Evolutionary conservation across 2,113 vertebrate genomes (phyloP).

Genomic region (Dascyllus trimaculatus): DNA sequence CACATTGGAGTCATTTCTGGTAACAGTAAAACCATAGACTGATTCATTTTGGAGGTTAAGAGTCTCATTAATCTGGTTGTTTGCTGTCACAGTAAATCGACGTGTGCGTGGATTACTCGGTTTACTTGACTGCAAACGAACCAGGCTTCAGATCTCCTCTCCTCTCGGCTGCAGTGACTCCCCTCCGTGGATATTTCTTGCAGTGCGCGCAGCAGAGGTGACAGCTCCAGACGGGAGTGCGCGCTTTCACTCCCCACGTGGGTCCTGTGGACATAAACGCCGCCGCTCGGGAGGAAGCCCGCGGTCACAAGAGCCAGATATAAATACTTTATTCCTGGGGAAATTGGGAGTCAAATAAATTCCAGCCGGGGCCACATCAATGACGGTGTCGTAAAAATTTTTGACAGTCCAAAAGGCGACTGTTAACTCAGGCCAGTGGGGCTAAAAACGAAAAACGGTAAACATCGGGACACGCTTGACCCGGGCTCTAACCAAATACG

Average conservation of each 20-base stretch:
- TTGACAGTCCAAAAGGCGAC: constrained; percentile 77
- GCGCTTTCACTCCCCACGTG: constrained; percentile 73
- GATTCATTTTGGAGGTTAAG: too few relatives aligned
- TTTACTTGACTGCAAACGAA: too few relatives aligned
- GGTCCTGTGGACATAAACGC: constrained; percentile 77
- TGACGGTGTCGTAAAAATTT: constrained; percentile 74
- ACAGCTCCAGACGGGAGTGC: constrained; percentile 73
- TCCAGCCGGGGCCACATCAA: constrained; percentile 79
- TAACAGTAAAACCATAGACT: too few relatives aligned
- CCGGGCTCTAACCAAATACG: constrained; percentile 70
- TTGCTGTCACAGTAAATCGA: too few relatives aligned
- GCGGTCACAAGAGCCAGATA: constrained; percentile 75
- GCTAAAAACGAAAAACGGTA: constrained; percentile 74
- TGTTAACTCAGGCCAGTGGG: constrained; percentile 68
- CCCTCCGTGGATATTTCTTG: constrained; percentile 24
- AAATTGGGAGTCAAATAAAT: constrained; percentile 85
- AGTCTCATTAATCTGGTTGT: too few relatives aligned
- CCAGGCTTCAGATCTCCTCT: too few relatives aligned
- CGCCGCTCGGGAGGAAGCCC: constrained; percentile 74
- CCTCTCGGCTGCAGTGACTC: too few relatives aligned
- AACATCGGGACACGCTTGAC: constrained; percentile 73
- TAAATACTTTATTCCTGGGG: constrained; percentile 81
- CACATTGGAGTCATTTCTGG: too few relatives aligned
- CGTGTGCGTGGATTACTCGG: too few relatives aligned
- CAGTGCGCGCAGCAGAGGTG: constrained; percentile 67